Evolutionary conservation across 2,113 vertebrate genomes (phyloP).

Genomic region (Addax nasomaculatus): DNA sequence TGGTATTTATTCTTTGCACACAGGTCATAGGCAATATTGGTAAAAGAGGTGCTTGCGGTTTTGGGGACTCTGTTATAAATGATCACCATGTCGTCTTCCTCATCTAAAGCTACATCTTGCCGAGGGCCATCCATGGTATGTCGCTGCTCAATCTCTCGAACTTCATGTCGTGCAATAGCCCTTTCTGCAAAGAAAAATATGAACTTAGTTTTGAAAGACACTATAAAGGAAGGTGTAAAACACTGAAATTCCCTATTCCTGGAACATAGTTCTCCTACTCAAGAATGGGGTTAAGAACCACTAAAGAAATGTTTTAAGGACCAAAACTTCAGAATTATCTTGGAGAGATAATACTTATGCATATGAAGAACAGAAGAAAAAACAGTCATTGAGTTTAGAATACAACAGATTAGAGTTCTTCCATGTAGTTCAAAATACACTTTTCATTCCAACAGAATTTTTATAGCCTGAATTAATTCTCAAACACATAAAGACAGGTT

Average conservation of each 20-base stretch:
- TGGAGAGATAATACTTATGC: not conserved
- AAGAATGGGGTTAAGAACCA: not conserved
- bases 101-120: constrained; percentile 78
- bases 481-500: not conserved
- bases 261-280: not conserved
- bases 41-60: constrained; percentile 99
- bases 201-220: not conserved
- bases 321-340: not conserved
- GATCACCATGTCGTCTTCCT: constrained; percentile 89
- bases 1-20: constrained; percentile 94
- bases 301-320: not conserved
- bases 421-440: not conserved
- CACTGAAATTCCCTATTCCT: not conserved
- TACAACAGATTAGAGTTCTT: not conserved
- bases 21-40: constrained; percentile 92
- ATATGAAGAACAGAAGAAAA: not conserved
- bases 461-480: not conserved
- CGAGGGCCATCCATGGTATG: constrained; percentile 84
- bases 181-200: constrained; percentile 83
- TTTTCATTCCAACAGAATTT: not conserved
- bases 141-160: constrained; percentile 92
- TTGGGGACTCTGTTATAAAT: constrained; percentile 99
- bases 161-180: constrained; percentile 92
- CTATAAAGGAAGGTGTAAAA: not conserved
- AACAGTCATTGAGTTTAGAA: not conserved